These are phyloP conservation scores for Idris sp. DNA, from an alignment of 1,140 invertebrate genomes.

Conservation along the genomic window DNA sequence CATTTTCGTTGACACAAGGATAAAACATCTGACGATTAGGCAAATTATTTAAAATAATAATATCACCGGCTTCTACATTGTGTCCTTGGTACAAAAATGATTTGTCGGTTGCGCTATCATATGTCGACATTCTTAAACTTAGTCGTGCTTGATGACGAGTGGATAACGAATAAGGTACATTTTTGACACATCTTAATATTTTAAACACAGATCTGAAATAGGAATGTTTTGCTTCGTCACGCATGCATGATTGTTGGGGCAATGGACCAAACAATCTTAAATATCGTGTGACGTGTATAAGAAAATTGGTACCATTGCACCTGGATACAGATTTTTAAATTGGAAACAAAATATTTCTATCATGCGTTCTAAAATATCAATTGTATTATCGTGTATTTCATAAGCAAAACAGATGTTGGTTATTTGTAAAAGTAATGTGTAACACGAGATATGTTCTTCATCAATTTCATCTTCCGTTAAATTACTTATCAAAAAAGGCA, in stretches of 20 bases:
- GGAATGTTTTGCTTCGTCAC: too few relatives aligned
- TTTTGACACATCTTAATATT: constrained; percentile 30
- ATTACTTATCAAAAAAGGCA: constrained; percentile 37
- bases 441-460: constrained; percentile 7
- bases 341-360: constrained; percentile 34
- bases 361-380: constrained; percentile 22
- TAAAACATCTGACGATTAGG: constrained; percentile 33
- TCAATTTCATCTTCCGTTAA: constrained; percentile 2
- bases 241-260: constrained; percentile 6
- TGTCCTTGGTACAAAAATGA: constrained; percentile 48
- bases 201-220: neutral
- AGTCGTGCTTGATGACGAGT: constrained; percentile 42
- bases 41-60: constrained; percentile 31
- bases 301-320: constrained; percentile 1
- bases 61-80: constrained; percentile 24
- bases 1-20: constrained; percentile 7
- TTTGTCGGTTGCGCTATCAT: constrained; percentile 7
- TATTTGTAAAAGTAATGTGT: constrained; percentile 44
- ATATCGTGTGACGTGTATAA: constrained; percentile 5
- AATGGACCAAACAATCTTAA: constrained; percentile 1
- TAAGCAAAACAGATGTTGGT: constrained; percentile 48
- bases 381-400: constrained; percentile 35
- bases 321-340: constrained; percentile 15
- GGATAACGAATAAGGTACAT: constrained; percentile 37
- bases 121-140: constrained; percentile 14